phyloP scores from a whole-genome alignment of 2,888 invertebrate species.

The Drosophila algonquin region DNA sequence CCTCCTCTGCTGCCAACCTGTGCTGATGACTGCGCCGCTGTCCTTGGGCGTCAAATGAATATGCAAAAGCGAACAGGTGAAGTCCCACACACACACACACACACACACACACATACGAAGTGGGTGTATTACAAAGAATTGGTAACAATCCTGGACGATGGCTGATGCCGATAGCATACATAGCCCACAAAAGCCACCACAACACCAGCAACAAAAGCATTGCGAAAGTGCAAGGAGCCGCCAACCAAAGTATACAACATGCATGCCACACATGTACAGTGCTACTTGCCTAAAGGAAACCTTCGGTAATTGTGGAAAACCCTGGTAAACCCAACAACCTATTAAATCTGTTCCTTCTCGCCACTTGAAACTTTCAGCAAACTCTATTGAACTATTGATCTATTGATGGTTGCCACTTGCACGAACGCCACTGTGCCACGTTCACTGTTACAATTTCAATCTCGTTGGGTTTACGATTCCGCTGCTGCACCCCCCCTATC shows the following conservation, averaged over 20 bases:
- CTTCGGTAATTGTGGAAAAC: too few relatives aligned
- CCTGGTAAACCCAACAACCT: too few relatives aligned
- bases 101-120: neutral
- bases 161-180: conserved; percentile 49
- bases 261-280: too few relatives aligned
- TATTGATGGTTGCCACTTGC: neutral
- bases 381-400: neutral
- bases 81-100: too few relatives aligned
- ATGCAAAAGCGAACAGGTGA: conserved; percentile 52
- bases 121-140: neutral
- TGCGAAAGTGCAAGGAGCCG: conserved; percentile 36
- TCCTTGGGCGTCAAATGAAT: conserved; percentile 65
- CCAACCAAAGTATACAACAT: conserved; percentile 28
- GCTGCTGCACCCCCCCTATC: neutral
- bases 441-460: conserved; percentile 69
- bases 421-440: conserved; percentile 33
- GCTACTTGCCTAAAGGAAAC: too few relatives aligned
- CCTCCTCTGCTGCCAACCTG: neutral
- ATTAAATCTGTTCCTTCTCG: too few relatives aligned
- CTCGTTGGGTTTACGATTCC: conserved; percentile 37
- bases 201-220: conserved; percentile 13
- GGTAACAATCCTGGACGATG: neutral
- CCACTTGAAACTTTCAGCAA: neutral
- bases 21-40: conserved; percentile 38
- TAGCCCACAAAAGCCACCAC: conserved; percentile 44